Conservation (phyloP, 2,113 vertebrate genomes). For the Aix galericulata region DNA sequence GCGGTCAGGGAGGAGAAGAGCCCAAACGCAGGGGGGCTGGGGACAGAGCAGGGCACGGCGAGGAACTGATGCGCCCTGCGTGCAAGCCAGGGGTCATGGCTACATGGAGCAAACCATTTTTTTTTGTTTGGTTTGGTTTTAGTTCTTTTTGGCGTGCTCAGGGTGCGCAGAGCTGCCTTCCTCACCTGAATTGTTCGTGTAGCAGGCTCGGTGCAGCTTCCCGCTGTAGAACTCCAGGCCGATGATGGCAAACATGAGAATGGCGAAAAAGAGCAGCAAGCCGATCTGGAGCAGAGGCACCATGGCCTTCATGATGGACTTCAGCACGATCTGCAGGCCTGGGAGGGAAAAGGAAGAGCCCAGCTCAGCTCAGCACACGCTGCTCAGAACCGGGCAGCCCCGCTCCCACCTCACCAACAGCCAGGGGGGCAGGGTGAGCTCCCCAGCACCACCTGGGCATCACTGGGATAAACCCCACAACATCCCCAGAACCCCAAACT, state of each 20-base stretch:
- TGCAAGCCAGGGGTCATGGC: fast-evolving
- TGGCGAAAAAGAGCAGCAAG: constrained; percentile 96
- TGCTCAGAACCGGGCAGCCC: not conserved
- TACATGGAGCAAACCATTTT: not conserved
- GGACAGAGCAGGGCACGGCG: not conserved
- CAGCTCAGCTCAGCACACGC: not conserved
- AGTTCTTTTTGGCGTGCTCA: not conserved
- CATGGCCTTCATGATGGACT: constrained; percentile 99
- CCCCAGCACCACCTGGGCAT: not conserved
- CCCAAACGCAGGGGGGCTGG: fast-evolving
- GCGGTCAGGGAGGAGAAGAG: not conserved
- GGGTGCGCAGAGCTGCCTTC: not conserved
- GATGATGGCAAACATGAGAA: constrained; percentile 99
- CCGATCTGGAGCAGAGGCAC: constrained; percentile 98
- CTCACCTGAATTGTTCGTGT: constrained; percentile 82
- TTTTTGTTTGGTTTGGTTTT: too few relatives aligned
- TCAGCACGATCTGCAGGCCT: constrained; percentile 98
- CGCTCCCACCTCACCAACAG: not conserved
- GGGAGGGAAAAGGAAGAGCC: not conserved
- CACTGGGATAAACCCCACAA: not conserved
- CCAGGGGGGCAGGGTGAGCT: not conserved
- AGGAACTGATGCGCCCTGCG: too few relatives aligned
- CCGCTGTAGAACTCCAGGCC: constrained; percentile 98
- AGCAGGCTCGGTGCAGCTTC: constrained; percentile 91
- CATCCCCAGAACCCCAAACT: too few relatives aligned